Evolutionary conservation across 2,888 invertebrate species (phyloP), one percentile per base, ranked within the genome.

Genomic region (Caenorhabditis sp.): DNA sequence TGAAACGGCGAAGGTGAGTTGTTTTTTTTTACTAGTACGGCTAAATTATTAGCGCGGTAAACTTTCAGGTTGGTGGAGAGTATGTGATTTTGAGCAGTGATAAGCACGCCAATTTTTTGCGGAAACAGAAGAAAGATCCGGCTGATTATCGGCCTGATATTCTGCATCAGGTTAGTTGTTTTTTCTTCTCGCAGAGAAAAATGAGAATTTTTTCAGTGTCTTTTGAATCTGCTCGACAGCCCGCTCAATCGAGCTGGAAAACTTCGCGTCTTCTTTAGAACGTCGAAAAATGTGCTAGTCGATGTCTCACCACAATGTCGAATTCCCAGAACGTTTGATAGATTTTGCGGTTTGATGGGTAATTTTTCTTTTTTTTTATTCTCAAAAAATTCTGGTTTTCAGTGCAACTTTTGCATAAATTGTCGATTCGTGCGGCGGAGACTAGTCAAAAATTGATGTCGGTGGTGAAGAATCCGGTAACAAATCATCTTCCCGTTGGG

Each of bases 291-390:
- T 82, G 89, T 89, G 4, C 84, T 90, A n/a, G 89, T 90, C 73
- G 89, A 90, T 26, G 75, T 75, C 12, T 70, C 67, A 89, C 97
- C 97, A 50, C 96, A 96, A 89, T 97, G 96, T 0, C 92, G 97
- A 86, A 95, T 97, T 89, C 97, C 97, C 0, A 91, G 97, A 78
- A 97, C 97, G 1, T 97, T 95, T 88, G 96, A 96, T 88, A 91
- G 97, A 88, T 97, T 97, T 91, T 94, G 95, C 82, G 96, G 96
- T 14, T 90, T 97, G 55, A 97, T 97, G 93, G 95, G 95, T 95
- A 90, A 23, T 78, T 59, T 59, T 50, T 17, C 6, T 10, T 17
- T 17, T 17, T 17, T 5, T 43, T 43, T 43, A 37, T 53, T 8
- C 12, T 19, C 26, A 54, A 53, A 53, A 49, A 58, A 49, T 26